Conservation (phyloP, 2,888 invertebrate genomes). For the Pandemis cinnamomeana region DNA sequence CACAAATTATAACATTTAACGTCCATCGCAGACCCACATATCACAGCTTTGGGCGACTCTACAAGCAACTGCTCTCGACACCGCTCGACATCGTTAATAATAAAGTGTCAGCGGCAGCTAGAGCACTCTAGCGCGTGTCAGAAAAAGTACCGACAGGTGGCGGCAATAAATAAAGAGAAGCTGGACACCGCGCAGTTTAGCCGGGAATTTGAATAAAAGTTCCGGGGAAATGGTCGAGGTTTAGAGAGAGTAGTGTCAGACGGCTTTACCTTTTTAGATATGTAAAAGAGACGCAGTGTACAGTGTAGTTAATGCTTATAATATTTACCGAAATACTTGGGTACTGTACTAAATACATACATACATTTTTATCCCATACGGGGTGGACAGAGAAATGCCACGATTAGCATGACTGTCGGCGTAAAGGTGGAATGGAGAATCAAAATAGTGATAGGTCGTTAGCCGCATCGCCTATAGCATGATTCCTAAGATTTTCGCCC, state of each 20-base stretch:
- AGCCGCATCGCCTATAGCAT: no score
- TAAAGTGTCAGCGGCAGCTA: constrained; percentile 62
- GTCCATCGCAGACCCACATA: constrained; percentile 42
- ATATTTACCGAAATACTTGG: no score
- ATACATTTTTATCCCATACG: no score
- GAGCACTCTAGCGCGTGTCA: constrained; percentile 57
- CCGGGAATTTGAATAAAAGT: constrained; percentile 31
- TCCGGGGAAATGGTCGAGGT: neutral
- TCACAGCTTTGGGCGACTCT: constrained; percentile 44
- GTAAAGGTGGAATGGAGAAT: no score
- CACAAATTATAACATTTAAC: constrained; percentile 31
- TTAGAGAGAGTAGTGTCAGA: neutral
- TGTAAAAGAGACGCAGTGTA: no score
- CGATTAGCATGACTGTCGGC: no score
- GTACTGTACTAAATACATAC: no score
- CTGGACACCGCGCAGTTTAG: constrained; percentile 27
- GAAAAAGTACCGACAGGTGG: constrained; percentile 66
- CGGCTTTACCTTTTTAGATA: no score
- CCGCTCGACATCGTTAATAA: constrained; percentile 62
- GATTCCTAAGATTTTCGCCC: no score
- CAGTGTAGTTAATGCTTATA: no score
- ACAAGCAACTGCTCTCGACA: constrained; percentile 42
- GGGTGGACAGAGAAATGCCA: no score
- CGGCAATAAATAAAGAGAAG: constrained; percentile 57
- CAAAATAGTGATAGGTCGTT: no score